A percentile compares a stretch with the other conserved stretches of the same genome.
These are phyloP conservation scores for Coelogynopora nodosa DNA, from an alignment of 2,888 invertebrate species.

Conservation along the genomic window DNA sequence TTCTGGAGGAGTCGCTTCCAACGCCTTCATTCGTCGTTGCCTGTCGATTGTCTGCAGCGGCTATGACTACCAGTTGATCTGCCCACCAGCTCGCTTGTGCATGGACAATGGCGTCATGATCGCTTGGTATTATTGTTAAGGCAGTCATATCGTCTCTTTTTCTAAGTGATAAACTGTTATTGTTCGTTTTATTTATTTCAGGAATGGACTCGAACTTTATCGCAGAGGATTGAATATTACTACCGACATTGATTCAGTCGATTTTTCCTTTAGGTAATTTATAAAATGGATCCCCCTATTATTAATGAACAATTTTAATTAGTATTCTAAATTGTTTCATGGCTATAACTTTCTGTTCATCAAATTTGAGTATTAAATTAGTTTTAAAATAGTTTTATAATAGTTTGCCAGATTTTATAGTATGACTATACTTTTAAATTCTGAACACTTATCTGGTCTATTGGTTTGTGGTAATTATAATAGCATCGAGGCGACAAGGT, in stretches of 20 bases:
- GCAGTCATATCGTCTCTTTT: neutral
- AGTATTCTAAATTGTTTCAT: too few species aligned
- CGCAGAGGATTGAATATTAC: constrained; percentile 64
- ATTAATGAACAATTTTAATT: too few species aligned
- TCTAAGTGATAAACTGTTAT: neutral
- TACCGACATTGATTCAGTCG: constrained; percentile 67
- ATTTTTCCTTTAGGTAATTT: constrained; percentile 66
- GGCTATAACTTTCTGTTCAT: too few species aligned
- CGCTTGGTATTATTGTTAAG: constrained; percentile 72
- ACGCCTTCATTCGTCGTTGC: constrained; percentile 73
- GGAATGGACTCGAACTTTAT: constrained; percentile 83
- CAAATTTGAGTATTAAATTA: too few species aligned
- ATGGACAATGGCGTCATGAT: constrained; percentile 99
- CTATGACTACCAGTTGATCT: constrained; percentile 66
- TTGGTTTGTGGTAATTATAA: too few species aligned
- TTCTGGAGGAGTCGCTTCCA: constrained; percentile 94
- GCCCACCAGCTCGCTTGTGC: constrained; percentile 80
- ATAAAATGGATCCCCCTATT: too few species aligned
- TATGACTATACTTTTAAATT: too few species aligned
- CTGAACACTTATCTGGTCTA: too few species aligned
- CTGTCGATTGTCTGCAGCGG: constrained; percentile 70
- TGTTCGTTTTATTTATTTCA: too few species aligned
- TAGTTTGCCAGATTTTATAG: too few species aligned
- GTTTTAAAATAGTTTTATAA: constrained; percentile 44
- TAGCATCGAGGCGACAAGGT: too few species aligned